phyloP scores from a whole-genome alignment of 2,888 invertebrate genomes.

The Limenitis camilla region DNA sequence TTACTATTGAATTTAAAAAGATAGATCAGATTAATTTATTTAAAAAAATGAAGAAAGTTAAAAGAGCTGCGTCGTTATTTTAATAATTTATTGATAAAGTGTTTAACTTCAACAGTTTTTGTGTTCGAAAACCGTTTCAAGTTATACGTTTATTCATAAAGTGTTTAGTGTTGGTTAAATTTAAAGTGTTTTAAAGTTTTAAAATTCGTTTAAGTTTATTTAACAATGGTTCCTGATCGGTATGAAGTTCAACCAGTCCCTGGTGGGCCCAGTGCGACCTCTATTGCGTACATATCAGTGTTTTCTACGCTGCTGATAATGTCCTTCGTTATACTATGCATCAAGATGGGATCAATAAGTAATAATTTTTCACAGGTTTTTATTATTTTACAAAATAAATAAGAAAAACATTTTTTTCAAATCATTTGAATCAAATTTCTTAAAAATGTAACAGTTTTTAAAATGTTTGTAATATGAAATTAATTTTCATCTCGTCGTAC shows the following conservation, averaged over 20 bases:
- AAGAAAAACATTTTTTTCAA: too few species aligned
- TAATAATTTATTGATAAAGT: neutral
- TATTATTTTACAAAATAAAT: neutral
- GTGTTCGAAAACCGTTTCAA: conserved; percentile 12
- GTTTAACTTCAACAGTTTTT: conserved; percentile 17
- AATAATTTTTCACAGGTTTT: conserved; percentile 21
- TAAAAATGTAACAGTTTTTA: too few species aligned
- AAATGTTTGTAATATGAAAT: too few species aligned
- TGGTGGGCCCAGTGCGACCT: conserved; percentile 11
- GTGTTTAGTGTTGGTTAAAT: neutral
- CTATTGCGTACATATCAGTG: conserved; percentile 29
- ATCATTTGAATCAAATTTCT: too few species aligned
- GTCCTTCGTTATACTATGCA: conserved; percentile 46
- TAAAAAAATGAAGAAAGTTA: neutral
- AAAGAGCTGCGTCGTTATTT: too few species aligned
- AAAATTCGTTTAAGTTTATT: neutral
- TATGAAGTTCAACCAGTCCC: neutral
- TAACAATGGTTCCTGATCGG: conserved; percentile 3
- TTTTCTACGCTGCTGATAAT: conserved; percentile 39
- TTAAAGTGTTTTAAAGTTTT: conserved; percentile 1
- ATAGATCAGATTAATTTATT: neutral
- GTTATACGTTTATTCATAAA: conserved; percentile 1
- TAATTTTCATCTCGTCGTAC: too few species aligned
- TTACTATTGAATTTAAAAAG: too few species aligned
- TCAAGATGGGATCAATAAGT: conserved; percentile 42